Conservation (phyloP, 2,113 vertebrate species). For the Bolborhynchus lineola region DNA sequence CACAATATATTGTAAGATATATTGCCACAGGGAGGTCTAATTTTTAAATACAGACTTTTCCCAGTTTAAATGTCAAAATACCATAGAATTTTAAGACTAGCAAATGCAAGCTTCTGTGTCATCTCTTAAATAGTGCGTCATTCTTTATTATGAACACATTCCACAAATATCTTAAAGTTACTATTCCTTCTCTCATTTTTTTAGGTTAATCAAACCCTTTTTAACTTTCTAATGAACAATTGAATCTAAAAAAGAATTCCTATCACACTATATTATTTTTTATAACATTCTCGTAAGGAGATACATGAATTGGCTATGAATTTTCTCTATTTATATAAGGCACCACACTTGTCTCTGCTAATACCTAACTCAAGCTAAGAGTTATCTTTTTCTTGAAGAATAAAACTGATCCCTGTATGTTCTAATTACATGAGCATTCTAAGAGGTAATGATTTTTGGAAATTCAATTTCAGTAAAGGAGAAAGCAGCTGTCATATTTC, state of each 20-base stretch:
- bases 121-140: background rate
- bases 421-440: background rate
- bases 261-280: background rate
- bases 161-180: background rate
- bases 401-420: background rate
- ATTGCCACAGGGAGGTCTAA: background rate
- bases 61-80: constrained; percentile 36
- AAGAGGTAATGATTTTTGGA: background rate
- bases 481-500: background rate
- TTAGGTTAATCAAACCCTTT: background rate
- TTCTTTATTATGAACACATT: background rate
- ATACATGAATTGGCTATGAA: background rate
- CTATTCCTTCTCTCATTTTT: background rate
- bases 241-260: background rate
- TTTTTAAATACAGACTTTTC: background rate
- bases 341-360: background rate
- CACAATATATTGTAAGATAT: constrained; percentile 29
- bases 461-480: background rate
- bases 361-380: background rate
- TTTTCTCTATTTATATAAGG: background rate
- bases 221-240: background rate
- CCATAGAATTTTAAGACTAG: background rate
- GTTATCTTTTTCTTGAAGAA: background rate
- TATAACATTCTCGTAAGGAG: background rate
- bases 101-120: background rate